Conservation (phyloP, 1,140 invertebrate genomes). For the Phthorimaea operculella region DNA sequence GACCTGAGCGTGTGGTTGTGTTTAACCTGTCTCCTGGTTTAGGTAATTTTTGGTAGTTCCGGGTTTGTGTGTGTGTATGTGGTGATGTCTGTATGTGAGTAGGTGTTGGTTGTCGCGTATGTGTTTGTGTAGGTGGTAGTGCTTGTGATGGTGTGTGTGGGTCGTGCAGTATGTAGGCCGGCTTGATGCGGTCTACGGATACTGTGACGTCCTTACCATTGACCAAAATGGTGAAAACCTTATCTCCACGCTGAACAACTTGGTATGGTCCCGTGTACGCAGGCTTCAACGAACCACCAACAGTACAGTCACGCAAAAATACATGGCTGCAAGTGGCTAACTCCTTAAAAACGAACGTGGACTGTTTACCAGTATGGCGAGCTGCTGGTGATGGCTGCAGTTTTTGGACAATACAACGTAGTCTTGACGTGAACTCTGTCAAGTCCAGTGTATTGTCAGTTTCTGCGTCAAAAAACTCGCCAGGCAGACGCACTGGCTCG, state of each 20-base stretch:
- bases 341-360: constrained; percentile 1
- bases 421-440: background rate
- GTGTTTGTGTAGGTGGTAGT: background rate
- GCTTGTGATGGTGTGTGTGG: background rate
- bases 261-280: background rate
- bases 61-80: background rate
- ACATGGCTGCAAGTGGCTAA: constrained; percentile 1
- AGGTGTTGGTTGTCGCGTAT: background rate
- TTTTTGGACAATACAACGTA: background rate
- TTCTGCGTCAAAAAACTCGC: constrained; percentile 30
- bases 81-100: background rate
- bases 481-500: constrained; percentile 33
- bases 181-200: constrained; percentile 2
- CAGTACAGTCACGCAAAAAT: background rate
- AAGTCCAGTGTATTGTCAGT: background rate
- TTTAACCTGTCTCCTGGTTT: no score
- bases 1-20: background rate
- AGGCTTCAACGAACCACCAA: background rate
- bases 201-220: constrained; percentile 1
- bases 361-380: background rate
- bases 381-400: background rate
- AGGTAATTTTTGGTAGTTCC: no score
- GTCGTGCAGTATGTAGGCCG: constrained; percentile 3
- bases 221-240: background rate
- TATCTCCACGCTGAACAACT: background rate